Conservation (phyloP, 2,888 invertebrate genomes). For the Arrhopalites spinosus region DNA sequence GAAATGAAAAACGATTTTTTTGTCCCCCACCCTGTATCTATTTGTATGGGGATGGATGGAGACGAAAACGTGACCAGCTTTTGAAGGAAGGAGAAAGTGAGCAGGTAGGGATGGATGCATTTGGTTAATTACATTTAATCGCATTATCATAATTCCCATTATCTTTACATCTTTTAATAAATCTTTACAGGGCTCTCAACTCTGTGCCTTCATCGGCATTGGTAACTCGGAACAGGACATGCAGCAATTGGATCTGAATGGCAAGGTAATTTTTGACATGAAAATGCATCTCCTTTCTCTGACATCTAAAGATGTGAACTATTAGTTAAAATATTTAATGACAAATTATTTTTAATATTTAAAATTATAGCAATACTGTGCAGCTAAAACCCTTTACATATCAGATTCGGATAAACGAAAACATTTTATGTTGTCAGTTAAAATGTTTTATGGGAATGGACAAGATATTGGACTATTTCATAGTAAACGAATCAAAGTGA, state of each 20-base stretch:
- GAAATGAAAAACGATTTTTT: slow-evolving; percentile 99
- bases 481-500: slow-evolving; percentile 98
- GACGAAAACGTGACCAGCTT: slow-evolving; percentile 92
- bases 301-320: too few relatives aligned
- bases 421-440: slow-evolving; percentile 98
- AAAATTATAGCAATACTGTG: slow-evolving; percentile 85
- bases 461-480: slow-evolving; percentile 99
- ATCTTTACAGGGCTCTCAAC: slow-evolving; percentile 74
- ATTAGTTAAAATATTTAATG: neutral
- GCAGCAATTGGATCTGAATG: slow-evolving; percentile 97
- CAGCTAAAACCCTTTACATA: slow-evolving; percentile 98
- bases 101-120: too few relatives aligned
- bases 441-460: slow-evolving; percentile 98
- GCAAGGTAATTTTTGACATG: slow-evolving; percentile 67
- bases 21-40: slow-evolving; percentile 99
- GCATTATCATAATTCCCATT: too few relatives aligned
- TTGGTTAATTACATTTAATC: too few relatives aligned
- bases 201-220: slow-evolving; percentile 99
- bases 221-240: slow-evolving; percentile 98
- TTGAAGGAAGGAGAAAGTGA: slow-evolving; percentile 85
- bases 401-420: slow-evolving; percentile 99
- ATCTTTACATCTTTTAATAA: too few relatives aligned
- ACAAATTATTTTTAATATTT: neutral
- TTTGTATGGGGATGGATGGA: slow-evolving; percentile 97
- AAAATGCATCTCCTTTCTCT: too few relatives aligned